phyloP scores from a whole-genome alignment of 2,797 vertebrate species.

The Xenopus petersii region DNA sequence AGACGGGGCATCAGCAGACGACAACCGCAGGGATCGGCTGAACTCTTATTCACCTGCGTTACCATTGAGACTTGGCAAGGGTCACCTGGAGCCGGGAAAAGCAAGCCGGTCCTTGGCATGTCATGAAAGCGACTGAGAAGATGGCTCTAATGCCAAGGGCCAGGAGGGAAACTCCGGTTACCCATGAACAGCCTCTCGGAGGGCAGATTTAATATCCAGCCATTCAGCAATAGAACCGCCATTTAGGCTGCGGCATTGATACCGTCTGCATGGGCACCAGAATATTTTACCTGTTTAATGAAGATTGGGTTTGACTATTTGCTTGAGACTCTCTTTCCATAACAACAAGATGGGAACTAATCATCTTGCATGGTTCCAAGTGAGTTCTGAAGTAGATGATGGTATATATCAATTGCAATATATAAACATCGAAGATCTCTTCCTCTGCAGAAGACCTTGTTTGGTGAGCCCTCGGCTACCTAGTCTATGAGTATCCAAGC shows the following conservation, averaged over 20 bases:
- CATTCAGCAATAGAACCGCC: neutral
- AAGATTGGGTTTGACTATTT: too few species aligned
- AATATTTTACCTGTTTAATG: too few species aligned
- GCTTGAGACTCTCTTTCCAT: too few species aligned
- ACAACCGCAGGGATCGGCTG: conserved; percentile 41
- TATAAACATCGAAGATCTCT: too few species aligned
- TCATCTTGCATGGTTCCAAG: too few species aligned
- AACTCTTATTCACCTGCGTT: conserved; percentile 56
- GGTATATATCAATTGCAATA: too few species aligned
- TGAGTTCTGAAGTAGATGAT: too few species aligned
- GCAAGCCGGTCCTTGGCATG: conserved; percentile 25
- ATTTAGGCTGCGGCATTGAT: neutral
- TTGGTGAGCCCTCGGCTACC: too few species aligned
- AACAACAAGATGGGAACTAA: too few species aligned
- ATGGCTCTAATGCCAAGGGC: conserved; percentile 33
- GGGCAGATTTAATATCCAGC: conserved; percentile 20
- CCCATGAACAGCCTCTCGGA: conserved; percentile 24
- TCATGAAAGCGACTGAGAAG: conserved; percentile 23
- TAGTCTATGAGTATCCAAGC: too few species aligned
- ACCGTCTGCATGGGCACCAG: too few species aligned
- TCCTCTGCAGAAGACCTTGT: too few species aligned
- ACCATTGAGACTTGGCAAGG: conserved; percentile 55
- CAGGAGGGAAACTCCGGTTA: conserved; percentile 32
- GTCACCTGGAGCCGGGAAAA: conserved; percentile 52
- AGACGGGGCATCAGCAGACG: conserved; percentile 15